Percentiles rank a stretch among this genome's conserved stretches.
Conservation (phyloP, 2,797 vertebrate species). For the Amblyopsis hoosieri region DNA sequence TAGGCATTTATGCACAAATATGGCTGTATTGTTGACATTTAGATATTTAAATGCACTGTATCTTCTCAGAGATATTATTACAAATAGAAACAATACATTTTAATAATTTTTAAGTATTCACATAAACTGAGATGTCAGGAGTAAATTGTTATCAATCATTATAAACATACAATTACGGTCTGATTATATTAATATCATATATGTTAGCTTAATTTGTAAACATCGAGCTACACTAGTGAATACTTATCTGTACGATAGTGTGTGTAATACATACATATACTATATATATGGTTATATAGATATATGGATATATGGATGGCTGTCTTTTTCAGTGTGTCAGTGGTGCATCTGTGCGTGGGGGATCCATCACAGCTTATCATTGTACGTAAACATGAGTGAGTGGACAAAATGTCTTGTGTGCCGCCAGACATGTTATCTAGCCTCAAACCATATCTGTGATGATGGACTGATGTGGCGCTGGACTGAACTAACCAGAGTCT, state of each 20-base stretch:
- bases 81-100: no score
- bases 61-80: no score
- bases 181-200: neutral
- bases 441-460: conserved; percentile 75
- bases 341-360: conserved; percentile 59
- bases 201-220: conserved; percentile 7
- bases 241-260: neutral
- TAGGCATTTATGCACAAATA: neutral
- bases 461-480: conserved; percentile 80
- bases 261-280: neutral
- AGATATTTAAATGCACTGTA: no score
- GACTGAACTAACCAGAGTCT: conserved; percentile 67
- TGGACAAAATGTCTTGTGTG: conserved; percentile 80
- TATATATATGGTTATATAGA: neutral
- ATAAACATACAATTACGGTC: no score
- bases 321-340: conserved; percentile 6
- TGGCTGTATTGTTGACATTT: no score
- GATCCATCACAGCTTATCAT: conserved; percentile 82
- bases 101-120: no score
- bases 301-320: neutral
- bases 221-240: conserved; percentile 1
- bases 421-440: conserved; percentile 74
- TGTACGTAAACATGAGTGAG: conserved; percentile 82
- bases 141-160: no score
- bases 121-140: no score